phyloP scores from a whole-genome alignment of 2,888 invertebrate species.

The Meiosimyza platycephala region DNA sequence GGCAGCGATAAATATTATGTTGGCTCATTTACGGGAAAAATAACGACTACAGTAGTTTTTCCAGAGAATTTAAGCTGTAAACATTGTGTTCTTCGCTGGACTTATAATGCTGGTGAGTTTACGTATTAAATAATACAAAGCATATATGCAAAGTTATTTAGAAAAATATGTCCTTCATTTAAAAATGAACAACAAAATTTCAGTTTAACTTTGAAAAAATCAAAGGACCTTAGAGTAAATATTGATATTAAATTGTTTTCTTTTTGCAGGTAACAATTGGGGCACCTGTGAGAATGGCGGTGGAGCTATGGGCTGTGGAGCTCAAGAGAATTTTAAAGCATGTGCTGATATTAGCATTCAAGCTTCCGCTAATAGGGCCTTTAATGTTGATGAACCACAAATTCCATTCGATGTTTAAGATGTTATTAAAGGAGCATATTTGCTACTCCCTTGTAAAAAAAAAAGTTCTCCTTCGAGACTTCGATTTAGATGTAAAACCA shows the following conservation, averaged over 20 bases:
- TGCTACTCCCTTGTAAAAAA: too few relatives aligned
- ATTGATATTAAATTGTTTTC: neutral
- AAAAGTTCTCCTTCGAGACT: too few relatives aligned
- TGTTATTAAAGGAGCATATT: too few relatives aligned
- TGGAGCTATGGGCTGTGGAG: slow-evolving; percentile 67
- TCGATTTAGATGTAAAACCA: too few relatives aligned
- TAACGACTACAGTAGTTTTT: slow-evolving; percentile 56
- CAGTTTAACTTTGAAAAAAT: too few relatives aligned
- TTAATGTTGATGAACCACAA: neutral
- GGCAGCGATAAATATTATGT: slow-evolving; percentile 54
- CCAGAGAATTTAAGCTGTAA: slow-evolving; percentile 68
- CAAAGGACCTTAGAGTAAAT: too few relatives aligned
- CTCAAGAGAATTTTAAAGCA: slow-evolving; percentile 69
- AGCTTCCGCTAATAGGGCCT: neutral
- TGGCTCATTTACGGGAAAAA: slow-evolving; percentile 50
- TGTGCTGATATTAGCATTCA: slow-evolving; percentile 69
- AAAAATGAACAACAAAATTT: too few relatives aligned
- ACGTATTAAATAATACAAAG: too few relatives aligned
- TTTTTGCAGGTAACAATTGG: slow-evolving; percentile 67
- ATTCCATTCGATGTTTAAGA: neutral
- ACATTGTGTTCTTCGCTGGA: slow-evolving; percentile 72
- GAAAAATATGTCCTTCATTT: too few relatives aligned
- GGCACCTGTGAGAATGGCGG: slow-evolving; percentile 66
- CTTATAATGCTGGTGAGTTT: slow-evolving; percentile 66
- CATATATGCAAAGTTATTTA: too few relatives aligned